Base-by-base conservation (phyloP, 1,140 invertebrate genomes). In the Maniola jurtina region DNA sequence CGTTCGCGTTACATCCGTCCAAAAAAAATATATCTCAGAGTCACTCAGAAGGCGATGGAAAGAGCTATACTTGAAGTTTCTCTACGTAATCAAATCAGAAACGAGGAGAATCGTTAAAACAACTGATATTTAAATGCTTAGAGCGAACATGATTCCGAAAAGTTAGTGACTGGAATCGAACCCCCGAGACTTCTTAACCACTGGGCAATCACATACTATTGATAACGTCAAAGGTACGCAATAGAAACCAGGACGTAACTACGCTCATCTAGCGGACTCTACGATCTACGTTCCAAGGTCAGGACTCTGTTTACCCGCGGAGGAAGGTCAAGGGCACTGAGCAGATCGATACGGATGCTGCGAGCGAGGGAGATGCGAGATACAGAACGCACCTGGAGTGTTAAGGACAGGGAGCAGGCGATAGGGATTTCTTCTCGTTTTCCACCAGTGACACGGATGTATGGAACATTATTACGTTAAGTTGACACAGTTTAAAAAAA, bases 301-400 rank as follows among this genome's bases (percentile, higher is more conserved):
- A 75, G 73, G 68, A 68, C 64, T 67, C 68, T 76, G 76, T 80
- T 75, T 76, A 79, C 65, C 61, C 72, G 67, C 75, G 59, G 63
- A 38, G 52, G 66, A 81, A 81, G 83, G 81, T 83, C 84, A 88
- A 81, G 84, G 84, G 67, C 73, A 65, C 45, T 5, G 34, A 6
- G 13, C 56, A 64, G 77, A 87, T 87, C 84, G 81, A 87, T 87
- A 85, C 69, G 79, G 84, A 84, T 79, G 84, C 84, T 85, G 84
- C 58, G 77, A 40, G 55, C n/a, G 68, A 79, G 33, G 55, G 64
- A 66, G 60, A 63, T 52, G 13, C 14, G 9, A 45, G 52, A 57
- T 64, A 57, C 38, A 25, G 13, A 9, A 56, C 13, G 14, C 11
- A 36, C 38, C 50, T 15, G 11, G 62, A 57, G 40, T 7, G 42